Percentiles rank a stretch among this genome's conserved stretches.
These are phyloP conservation scores for Graphium colonna DNA, from an alignment of 2,888 invertebrate genomes.

Conservation along the genomic window DNA sequence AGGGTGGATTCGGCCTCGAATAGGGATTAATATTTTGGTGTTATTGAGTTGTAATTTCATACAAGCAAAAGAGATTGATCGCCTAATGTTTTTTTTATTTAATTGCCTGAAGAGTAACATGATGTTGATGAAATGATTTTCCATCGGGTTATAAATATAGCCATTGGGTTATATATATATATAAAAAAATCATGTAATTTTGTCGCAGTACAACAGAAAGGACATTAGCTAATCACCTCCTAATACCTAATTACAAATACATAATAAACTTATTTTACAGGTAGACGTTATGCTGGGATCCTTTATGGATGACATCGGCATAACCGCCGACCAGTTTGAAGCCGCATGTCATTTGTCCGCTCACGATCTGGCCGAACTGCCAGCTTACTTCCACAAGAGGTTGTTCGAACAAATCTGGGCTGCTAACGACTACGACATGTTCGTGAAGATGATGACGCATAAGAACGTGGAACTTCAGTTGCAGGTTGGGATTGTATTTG, in stretches of 20 bases:
- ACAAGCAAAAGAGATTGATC: too few species aligned
- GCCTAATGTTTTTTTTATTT: too few species aligned
- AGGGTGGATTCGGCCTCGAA: too few species aligned
- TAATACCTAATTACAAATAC: not conserved
- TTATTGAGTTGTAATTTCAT: too few species aligned
- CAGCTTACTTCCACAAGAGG: conserved; percentile 81
- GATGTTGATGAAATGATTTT: too few species aligned
- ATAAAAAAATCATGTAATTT: too few species aligned
- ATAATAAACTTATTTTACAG: conserved; percentile 49
- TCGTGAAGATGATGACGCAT: conserved; percentile 95
- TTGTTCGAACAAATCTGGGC: conserved; percentile 92
- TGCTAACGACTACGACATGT: conserved; percentile 94
- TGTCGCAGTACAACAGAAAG: too few species aligned
- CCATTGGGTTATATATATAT: too few species aligned
- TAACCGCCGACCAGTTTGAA: conserved; percentile 93
- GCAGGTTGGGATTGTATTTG: conserved; percentile 47
- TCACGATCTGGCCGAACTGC: conserved; percentile 69
- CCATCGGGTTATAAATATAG: too few species aligned
- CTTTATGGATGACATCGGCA: conserved; percentile 95
- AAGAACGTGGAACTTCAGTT: conserved; percentile 94
- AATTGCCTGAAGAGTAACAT: too few species aligned
- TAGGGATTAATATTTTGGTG: too few species aligned
- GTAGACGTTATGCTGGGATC: conserved; percentile 94
- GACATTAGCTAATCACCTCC: too few species aligned
- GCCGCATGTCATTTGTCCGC: conserved; percentile 83